Evolutionary conservation across 2,888 invertebrate species (phyloP), one percentile per base, ranked within the genome.

Genomic region (Copidosoma aretas): DNA sequence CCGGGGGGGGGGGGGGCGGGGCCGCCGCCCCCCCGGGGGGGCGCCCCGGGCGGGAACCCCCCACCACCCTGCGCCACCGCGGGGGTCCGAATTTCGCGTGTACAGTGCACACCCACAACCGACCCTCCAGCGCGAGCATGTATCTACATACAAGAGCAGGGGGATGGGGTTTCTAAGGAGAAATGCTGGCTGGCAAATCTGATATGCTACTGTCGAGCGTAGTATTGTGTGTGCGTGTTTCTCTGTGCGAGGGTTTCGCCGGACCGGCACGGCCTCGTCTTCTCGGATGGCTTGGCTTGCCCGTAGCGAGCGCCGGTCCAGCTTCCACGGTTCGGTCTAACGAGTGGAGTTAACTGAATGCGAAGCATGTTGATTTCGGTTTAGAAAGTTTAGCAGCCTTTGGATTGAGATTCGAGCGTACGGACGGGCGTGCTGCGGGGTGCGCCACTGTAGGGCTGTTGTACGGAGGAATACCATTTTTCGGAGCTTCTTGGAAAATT

Each of bases 31-130:
- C n/a, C n/a, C n/a, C 22, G 24, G 15, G 49, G 62, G 19, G 19
- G 39, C 49, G 43, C 2, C 1, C n/a, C n/a, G 12, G 14, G 15
- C 12, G 3, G 32, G 15, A 60, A 68, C n/a, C n/a, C n/a, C n/a
- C n/a, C n/a, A n/a, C n/a, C n/a, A n/a, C n/a, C n/a, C n/a, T n/a
- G n/a, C n/a, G n/a, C 54, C 68, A 60, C 58, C 62, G 51, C 58
- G 10, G 53, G 21, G 15, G 53, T 53, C 53, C 53, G 53, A 53
- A 53, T 32, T 57, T 64, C 57, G 51, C 64, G 39, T 58, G 22
- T 58, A 57, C 57, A 49, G n/a, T 32, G 57, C 64, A 32, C 8
- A 8, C 32, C 32, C 32, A 32, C 32, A 32, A 32, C 32, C 8
- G 32, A 32, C 32, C 32, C 32, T 32, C 8, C 32, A 32, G 8